These are phyloP conservation scores for Haliclystus octoradiatus DNA, from an alignment of 30 jellyfish, hydroid and myxozoan species.

Conservation along the genomic window DNA sequence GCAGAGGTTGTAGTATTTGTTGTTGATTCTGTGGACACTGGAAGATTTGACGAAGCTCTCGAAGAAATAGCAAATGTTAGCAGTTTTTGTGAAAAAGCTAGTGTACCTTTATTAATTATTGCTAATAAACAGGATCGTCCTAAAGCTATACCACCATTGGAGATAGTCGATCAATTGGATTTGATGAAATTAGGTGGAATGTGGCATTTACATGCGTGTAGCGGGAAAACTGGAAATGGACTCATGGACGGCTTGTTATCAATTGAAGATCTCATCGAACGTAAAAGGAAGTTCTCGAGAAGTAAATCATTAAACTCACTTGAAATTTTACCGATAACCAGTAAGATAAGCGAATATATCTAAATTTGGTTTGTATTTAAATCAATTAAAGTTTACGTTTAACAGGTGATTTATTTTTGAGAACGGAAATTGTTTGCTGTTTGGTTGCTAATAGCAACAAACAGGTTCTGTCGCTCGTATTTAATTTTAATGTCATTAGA, in stretches of 20 bases:
- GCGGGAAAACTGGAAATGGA: conserved; percentile 85
- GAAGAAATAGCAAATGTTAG: conserved; percentile 46
- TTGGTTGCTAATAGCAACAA: too few relatives aligned
- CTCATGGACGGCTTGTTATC: conserved; percentile 43
- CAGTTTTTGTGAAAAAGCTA: conserved; percentile 42
- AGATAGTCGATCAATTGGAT: conserved; percentile 35
- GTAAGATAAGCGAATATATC: conserved; percentile 31
- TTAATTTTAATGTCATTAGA: too few relatives aligned
- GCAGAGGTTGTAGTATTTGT: conserved; percentile 91
- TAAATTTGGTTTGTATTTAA: too few relatives aligned
- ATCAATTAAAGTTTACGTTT: too few relatives aligned
- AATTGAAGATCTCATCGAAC: conserved; percentile 48
- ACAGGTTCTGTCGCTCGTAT: too few relatives aligned
- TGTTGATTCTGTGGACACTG: conserved; percentile 59
- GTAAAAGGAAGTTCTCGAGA: conserved; percentile 18
- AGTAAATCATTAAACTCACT: conserved; percentile 12
- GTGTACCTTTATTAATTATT: conserved; percentile 66
- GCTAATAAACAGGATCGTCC: conserved; percentile 82
- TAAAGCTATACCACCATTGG: conserved; percentile 50
- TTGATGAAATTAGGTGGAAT: conserved; percentile 34
- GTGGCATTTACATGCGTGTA: conserved; percentile 66
- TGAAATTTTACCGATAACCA: conserved; percentile 20
- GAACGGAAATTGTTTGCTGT: too few relatives aligned
- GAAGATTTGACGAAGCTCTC: conserved; percentile 61
- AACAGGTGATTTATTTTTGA: too few relatives aligned